phyloP scores from a whole-genome alignment of 1,140 invertebrate genomes.

The Potamilus streckersoni region DNA sequence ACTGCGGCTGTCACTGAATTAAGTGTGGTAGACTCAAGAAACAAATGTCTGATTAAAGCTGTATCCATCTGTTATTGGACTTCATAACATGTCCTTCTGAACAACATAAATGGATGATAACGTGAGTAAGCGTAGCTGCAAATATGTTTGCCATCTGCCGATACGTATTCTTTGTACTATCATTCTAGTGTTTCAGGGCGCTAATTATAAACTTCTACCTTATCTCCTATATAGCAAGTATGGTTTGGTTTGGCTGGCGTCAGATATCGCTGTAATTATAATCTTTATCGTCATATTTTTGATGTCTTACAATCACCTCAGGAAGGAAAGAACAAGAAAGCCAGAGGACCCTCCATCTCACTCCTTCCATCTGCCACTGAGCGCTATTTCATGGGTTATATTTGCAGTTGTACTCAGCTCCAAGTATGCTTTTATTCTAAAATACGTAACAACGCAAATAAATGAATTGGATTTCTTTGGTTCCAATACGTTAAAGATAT shows the following conservation, averaged over 20 bases:
- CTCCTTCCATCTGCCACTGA: constrained; percentile 60
- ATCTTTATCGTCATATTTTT: constrained; percentile 27
- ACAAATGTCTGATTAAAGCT: no score
- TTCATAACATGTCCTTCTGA: neutral
- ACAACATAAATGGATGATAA: neutral
- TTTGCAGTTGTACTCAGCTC: constrained; percentile 69
- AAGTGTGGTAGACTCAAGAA: no score
- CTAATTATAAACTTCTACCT: constrained; percentile 39
- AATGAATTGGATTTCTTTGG: constrained; percentile 67
- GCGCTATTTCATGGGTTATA: constrained; percentile 72
- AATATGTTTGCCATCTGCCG: constrained; percentile 33
- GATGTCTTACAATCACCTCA: constrained; percentile 14
- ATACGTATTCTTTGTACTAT: constrained; percentile 28
- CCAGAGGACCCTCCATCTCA: constrained; percentile 2
- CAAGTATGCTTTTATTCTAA: constrained; percentile 71
- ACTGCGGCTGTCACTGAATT: no score
- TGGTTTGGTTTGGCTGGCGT: constrained; percentile 29
- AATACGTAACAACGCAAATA: constrained; percentile 58
- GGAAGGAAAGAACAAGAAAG: constrained; percentile 3
- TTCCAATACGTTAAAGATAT: constrained; percentile 71
- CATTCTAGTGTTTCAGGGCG: constrained; percentile 32
- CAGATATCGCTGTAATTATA: constrained; percentile 24
- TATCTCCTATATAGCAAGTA: constrained; percentile 19
- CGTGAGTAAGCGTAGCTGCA: neutral
- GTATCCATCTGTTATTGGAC: no score